phyloP scores from a whole-genome alignment of 2,888 invertebrate genomes.

The Erebia palarica region DNA sequence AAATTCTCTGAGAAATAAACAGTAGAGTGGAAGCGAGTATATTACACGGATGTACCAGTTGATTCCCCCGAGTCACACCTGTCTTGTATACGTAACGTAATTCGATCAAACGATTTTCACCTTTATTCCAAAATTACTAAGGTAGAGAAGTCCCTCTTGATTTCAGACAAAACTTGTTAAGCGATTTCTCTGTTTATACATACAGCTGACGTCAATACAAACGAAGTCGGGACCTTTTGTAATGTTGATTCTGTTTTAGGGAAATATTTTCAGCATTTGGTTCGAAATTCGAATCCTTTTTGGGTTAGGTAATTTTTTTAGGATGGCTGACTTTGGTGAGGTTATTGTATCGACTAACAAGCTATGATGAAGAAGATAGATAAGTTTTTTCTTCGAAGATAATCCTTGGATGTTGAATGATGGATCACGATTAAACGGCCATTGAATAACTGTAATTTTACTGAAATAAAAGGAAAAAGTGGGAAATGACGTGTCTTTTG shows the following conservation, averaged over 20 bases:
- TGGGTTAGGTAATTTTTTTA: neutral
- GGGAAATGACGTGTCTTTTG: too few relatives aligned
- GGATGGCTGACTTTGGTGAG: neutral
- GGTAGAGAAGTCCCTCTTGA: slow-evolving; percentile 1
- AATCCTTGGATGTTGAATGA: slow-evolving; percentile 10
- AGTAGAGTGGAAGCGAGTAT: slow-evolving; percentile 34
- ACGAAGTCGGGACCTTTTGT: slow-evolving; percentile 32
- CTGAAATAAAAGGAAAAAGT: neutral
- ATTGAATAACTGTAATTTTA: neutral
- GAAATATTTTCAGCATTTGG: slow-evolving; percentile 19
- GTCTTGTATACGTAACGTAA: slow-evolving; percentile 30
- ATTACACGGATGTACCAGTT: slow-evolving; percentile 40
- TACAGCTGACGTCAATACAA: slow-evolving; percentile 30
- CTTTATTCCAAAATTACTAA: slow-evolving; percentile 22
- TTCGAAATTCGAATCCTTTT: slow-evolving; percentile 5
- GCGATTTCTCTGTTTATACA: slow-evolving; percentile 32
- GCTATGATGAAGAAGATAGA: neutral
- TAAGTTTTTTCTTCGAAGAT: neutral
- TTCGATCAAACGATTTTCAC: slow-evolving; percentile 28
- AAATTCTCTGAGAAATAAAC: slow-evolving; percentile 35
- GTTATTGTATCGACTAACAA: neutral
- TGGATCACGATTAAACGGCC: neutral
- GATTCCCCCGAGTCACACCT: slow-evolving; percentile 43
- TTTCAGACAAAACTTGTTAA: slow-evolving; percentile 31
- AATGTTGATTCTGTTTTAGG: slow-evolving; percentile 25